phyloP scores from a whole-genome alignment of 2,888 invertebrate genomes.

The Yponomeuta evonymella region DNA sequence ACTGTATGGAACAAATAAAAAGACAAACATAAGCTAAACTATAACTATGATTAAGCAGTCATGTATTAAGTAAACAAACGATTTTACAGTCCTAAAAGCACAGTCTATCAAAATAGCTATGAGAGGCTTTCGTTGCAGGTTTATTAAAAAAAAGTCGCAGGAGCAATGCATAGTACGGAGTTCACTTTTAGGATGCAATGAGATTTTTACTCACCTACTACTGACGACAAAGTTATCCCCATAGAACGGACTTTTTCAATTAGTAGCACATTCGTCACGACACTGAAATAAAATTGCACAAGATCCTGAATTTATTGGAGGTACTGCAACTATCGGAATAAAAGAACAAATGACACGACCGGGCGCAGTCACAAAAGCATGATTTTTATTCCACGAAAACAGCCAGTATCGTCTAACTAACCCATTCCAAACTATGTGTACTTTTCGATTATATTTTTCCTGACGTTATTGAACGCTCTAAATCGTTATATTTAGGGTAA shows the following conservation, averaged over 20 bases:
- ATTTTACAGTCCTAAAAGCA: neutral
- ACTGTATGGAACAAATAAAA: slow-evolving; percentile 9
- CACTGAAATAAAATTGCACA: slow-evolving; percentile 5
- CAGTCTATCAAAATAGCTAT: neutral
- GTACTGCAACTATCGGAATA: neutral
- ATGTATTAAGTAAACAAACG: neutral
- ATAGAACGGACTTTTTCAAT: slow-evolving; percentile 36
- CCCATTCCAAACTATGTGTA: slow-evolving; percentile 9
- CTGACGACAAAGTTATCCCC: slow-evolving; percentile 35
- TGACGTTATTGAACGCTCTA: neutral
- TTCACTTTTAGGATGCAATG: neutral
- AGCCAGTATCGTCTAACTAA: neutral
- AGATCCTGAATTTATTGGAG: neutral
- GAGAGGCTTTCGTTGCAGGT: neutral
- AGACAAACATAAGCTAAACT: neutral
- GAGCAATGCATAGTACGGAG: neutral
- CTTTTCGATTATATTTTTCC: neutral
- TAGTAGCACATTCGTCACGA: slow-evolving; percentile 28
- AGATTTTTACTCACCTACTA: slow-evolving; percentile 40
- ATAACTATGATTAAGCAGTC: neutral
- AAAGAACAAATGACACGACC: slow-evolving; percentile 13
- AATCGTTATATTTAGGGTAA: neutral
- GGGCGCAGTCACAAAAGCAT: slow-evolving; percentile 10
- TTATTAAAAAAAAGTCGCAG: neutral
- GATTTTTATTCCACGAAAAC: neutral